These are phyloP conservation scores for Ptychochromis oligacanthus DNA, from an alignment of 2,113 vertebrate species.

Conservation along the genomic window DNA sequence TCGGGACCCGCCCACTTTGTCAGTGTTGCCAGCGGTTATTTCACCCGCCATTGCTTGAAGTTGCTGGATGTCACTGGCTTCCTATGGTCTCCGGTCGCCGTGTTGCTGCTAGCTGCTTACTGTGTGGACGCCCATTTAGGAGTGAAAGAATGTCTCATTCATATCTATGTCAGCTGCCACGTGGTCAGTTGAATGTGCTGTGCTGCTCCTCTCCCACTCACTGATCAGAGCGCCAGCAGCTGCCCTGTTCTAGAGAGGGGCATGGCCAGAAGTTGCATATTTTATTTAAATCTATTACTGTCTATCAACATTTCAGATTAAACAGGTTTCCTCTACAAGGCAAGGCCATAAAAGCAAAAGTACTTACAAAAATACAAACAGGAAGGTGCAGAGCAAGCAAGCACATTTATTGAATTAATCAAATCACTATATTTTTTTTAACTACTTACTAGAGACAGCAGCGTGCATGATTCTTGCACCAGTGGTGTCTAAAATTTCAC, in stretches of 20 bases:
- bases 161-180: neutral
- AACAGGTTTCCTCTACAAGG: neutral
- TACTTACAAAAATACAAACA: neutral
- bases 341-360: neutral
- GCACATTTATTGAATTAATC: neutral
- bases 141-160: neutral
- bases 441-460: neutral
- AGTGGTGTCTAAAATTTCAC: neutral
- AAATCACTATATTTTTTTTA: neutral
- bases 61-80: neutral
- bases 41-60: neutral
- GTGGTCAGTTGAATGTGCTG: neutral
- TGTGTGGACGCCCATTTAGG: neutral
- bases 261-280: neutral
- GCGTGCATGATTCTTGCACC: neutral
- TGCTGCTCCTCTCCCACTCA: neutral
- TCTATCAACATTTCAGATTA: no score
- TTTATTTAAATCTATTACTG: neutral
- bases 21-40: no score
- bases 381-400: neutral
- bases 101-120: neutral
- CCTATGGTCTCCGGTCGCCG: neutral
- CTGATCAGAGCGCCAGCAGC: neutral
- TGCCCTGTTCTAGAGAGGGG: neutral
- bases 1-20: neutral